Percentiles rank a stretch among this genome's conserved stretches.
Evolutionary conservation across 2,113 vertebrate genomes (phyloP).

Genomic region (Corynorhinus townsendii): DNA sequence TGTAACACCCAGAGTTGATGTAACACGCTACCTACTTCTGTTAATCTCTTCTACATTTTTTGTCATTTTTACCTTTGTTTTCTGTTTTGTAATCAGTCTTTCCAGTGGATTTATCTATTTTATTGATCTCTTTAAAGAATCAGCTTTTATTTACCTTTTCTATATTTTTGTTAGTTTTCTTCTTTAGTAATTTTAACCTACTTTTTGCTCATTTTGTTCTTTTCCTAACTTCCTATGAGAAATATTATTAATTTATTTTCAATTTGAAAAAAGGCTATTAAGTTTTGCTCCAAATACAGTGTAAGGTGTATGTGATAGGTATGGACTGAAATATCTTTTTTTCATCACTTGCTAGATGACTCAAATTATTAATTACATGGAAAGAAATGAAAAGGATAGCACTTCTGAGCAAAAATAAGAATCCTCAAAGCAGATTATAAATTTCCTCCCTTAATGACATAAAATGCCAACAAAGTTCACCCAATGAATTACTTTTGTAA

Average conservation of each 20-base stretch:
- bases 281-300: neutral
- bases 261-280: neutral
- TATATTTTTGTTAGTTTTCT: neutral
- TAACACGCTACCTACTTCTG: neutral
- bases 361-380: neutral
- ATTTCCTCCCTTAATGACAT: neutral
- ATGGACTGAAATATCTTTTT: neutral
- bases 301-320: neutral
- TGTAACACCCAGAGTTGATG: neutral
- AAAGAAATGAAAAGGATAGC: neutral
- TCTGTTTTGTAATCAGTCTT: neutral
- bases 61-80: neutral
- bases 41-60: neutral
- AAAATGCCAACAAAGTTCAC: neutral
- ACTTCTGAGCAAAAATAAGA: conserved; percentile 17
- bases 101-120: neutral
- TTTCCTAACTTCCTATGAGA: neutral
- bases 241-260: neutral
- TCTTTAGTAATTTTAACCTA: neutral
- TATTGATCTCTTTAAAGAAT: neutral
- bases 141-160: neutral
- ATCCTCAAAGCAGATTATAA: neutral
- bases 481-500: neutral
- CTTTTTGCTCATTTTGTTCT: conserved; percentile 14
- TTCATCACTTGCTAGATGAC: neutral